Conservation (phyloP, 2,113 vertebrate genomes). For the Gymnorhina tibicen region DNA sequence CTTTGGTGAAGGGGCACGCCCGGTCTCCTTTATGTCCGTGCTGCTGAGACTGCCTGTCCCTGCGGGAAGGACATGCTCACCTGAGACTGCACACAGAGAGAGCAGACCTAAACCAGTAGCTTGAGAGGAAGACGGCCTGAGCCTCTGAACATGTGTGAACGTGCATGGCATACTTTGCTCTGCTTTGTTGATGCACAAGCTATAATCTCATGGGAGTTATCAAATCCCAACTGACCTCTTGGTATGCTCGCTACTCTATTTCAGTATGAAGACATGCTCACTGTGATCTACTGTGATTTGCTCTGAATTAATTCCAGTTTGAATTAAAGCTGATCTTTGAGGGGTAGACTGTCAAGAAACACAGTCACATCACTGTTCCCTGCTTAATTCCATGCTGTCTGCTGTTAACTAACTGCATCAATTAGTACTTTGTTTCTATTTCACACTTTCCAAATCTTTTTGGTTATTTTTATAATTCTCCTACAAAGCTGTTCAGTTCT, state of each 20-base stretch:
- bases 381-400: constrained; percentile 4
- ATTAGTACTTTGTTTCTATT: not conserved
- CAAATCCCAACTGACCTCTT: not conserved
- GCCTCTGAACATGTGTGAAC: not conserved
- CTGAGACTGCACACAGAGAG: not conserved
- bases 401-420: not conserved
- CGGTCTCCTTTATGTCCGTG: rapidly evolving
- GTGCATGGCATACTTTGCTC: not conserved
- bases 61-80: not conserved
- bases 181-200: not conserved
- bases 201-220: not conserved
- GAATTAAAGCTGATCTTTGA: not conserved
- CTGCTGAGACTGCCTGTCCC: not conserved
- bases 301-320: not conserved
- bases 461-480: not conserved
- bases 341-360: not conserved
- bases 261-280: not conserved
- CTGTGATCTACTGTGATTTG: not conserved
- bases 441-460: not conserved
- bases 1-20: not conserved
- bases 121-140: not conserved
- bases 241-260: not conserved
- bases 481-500: not conserved
- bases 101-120: not conserved
- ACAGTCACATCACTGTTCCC: not conserved